A percentile compares a stretch with the other conserved stretches of the same genome.
These are phyloP conservation scores for Actinia equina DNA, from an alignment of 64 coral and sea anemone genomes.

Conservation along the genomic window DNA sequence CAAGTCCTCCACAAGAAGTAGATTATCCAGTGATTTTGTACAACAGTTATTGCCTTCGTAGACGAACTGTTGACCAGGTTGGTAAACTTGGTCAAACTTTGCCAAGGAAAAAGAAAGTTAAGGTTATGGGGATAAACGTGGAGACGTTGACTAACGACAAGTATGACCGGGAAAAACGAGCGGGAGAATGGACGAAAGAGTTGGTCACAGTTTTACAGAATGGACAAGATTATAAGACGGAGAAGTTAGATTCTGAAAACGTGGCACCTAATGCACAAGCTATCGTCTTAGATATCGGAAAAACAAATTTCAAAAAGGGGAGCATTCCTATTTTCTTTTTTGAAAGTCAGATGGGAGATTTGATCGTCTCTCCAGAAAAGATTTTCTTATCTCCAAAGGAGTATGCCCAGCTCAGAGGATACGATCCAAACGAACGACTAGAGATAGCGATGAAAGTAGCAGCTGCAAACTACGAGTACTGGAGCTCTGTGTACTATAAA, in stretches of 20 bases:
- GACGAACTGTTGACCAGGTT: slow-evolving; percentile 7
- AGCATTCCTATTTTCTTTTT: neutral
- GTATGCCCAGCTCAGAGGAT: slow-evolving; percentile 10
- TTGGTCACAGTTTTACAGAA: neutral
- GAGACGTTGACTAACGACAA: slow-evolving; percentile 15
- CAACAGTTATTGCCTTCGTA: slow-evolving; percentile 1
- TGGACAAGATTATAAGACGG: neutral
- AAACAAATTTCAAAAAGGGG: neutral
- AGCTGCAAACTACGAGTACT: slow-evolving; percentile 49
- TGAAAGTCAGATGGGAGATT: neutral
- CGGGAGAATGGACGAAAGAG: neutral
- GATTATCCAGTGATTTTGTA: neutral
- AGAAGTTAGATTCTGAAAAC: neutral
- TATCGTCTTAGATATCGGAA: slow-evolving; percentile 6
- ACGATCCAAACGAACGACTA: slow-evolving; percentile 23
- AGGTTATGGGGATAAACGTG: neutral
- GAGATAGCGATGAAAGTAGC: slow-evolving; percentile 54
- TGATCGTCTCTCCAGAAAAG: neutral
- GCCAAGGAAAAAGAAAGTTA: slow-evolving; percentile 22
- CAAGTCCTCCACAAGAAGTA: slow-evolving; percentile 7
- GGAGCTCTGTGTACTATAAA: slow-evolving; percentile 49
- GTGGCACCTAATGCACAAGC: neutral
- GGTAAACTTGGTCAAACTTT: neutral
- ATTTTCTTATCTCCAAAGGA: slow-evolving; percentile 19
- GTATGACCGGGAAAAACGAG: slow-evolving; percentile 14